Evolutionary conservation across 2,888 invertebrate genomes (phyloP).

Genomic region (Alloplasta piceator): DNA sequence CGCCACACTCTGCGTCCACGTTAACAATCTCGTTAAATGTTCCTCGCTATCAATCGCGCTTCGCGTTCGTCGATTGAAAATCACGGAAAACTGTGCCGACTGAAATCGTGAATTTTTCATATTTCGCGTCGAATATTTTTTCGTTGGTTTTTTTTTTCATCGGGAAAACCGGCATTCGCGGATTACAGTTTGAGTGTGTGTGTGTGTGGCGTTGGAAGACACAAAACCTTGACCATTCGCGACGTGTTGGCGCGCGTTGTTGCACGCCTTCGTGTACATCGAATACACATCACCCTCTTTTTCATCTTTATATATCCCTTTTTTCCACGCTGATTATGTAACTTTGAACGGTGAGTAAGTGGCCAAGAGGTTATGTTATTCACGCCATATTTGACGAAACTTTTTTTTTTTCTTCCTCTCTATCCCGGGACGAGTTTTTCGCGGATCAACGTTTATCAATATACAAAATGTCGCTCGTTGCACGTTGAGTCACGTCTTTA

Average conservation of each 20-base stretch:
- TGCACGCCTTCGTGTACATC: conserved; percentile 54
- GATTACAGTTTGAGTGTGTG: not conserved
- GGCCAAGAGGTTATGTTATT: conserved; percentile 79
- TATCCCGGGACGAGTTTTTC: not conserved
- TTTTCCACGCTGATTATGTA: conserved; percentile 76
- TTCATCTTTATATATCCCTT: conserved; percentile 40
- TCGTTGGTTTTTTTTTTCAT: conserved; percentile 40
- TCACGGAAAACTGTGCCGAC: not conserved
- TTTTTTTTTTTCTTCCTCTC: conserved; percentile 9
- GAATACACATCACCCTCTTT: conserved; percentile 6
- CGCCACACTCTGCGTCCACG: conserved; percentile 69
- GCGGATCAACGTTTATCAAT: not conserved
- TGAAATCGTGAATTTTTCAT: conserved; percentile 25
- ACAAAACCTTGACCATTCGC: conserved; percentile 49
- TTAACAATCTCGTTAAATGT: conserved; percentile 70
- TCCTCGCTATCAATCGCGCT: conserved; percentile 29
- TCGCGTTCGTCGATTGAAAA: not conserved
- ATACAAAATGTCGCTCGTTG: conserved; percentile 39
- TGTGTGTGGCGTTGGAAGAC: not conserved
- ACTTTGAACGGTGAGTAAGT: conserved; percentile 75
- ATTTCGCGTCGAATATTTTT: conserved; percentile 27
- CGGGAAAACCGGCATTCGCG: conserved; percentile 43
- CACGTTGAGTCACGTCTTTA: conserved; percentile 65
- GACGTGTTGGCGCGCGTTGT: conserved; percentile 59
- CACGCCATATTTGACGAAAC: conserved; percentile 64